Evolutionary conservation across 2,797 vertebrate species (phyloP), one percentile per base, ranked within the genome.

Genomic region (Coreius guichenoti): DNA sequence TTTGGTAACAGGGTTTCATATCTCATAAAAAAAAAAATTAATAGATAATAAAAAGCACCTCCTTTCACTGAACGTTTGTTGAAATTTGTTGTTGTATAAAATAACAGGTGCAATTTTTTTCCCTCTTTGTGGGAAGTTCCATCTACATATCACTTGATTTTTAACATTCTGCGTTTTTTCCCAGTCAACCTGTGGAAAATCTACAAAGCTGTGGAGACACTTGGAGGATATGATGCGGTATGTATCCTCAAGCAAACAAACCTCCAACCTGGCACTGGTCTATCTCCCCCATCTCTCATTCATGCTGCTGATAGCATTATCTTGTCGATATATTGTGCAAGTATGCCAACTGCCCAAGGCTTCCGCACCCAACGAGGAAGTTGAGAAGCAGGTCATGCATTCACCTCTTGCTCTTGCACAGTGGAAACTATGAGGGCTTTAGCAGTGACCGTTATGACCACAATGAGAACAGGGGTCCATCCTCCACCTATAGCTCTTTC

Each of bases 101-200:
- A 29, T 26, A 1, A 61, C n/a, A 4, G 11, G 23, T n/a, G 23
- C 56, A 61, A 13, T 14, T 63, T 6, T 63, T 5, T 61, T 61
- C 11, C 23, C 11, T 58, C 4, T n/a, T 63, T 14, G n/a, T 63
- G 58, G 58, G 49, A 76, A 76, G 56, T 78, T 31, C 23, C 21
- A 76, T 76, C 51, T 54, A 39, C 21, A n/a, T 36, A n/a, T 69
- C 29, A 9, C 29, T 56, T 72, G 67, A 39, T 43, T 58, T 82
- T 33, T 33, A 63, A 16, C 5, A 26, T 31, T 23, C 26, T 67
- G 81, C 26, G 31, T 56, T 58, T 39, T 0, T 90, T 90, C 56
- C 8, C 92, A 99, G 98, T 99, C 93, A 97, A 99, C 91, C 96
- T 99, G 69, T 98, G 97, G 97, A 97, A 95, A 93, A 98, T 99